Base-by-base conservation (phyloP, 2,888 invertebrate species). In the Sarcophaga caerulescens region DNA sequence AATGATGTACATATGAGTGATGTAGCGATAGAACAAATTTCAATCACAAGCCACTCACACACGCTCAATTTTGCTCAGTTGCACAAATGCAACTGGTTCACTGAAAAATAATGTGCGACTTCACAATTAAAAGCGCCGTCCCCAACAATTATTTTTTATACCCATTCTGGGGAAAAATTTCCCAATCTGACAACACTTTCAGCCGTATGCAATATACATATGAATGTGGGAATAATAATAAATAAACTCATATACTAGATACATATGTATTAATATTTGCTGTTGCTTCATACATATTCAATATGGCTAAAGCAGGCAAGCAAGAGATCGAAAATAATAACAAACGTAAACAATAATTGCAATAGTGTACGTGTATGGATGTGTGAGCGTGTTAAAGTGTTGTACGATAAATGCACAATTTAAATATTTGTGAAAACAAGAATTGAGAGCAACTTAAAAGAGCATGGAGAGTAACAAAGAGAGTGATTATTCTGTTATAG, bases 201-300 rank as follows among this genome's bases (percentile, higher is more conserved):
- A 69, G 6, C 44, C 75, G 25, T 71, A 78, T 76, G 70, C 59
- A 57, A 23, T 74, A 44, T 78, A 74, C 78, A 35, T 75, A 76
- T 47, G 71, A 76, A 45, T 19, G n/a, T n/a, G n/a, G n/a, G n/a
- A 71, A 45, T 63, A 77, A 69, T 35, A 35, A 35, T 35, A 59
- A 59, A 52, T 14, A 14, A 52, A 52, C 14, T 52, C 52, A 1
- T 1, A 17, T 52, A 52, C 17, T 5, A 5, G 1, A 52, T 5
- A 52, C 52, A 52, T 2, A 35, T 10, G 17, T 17, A 52, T 17
- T 52, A 3, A 52, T 4, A 52, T 52, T 52, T 52, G 17, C 52
- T 52, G 52, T 52, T 52, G 17, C 52, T 52, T 52, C 4, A 52
- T 14, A 52, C 17, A 14, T 52, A 14, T 52, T 52, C 17, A 52